These are phyloP conservation scores for Drosophila pruinosa DNA, from an alignment of 1,140 invertebrate species.

Conservation along the genomic window DNA sequence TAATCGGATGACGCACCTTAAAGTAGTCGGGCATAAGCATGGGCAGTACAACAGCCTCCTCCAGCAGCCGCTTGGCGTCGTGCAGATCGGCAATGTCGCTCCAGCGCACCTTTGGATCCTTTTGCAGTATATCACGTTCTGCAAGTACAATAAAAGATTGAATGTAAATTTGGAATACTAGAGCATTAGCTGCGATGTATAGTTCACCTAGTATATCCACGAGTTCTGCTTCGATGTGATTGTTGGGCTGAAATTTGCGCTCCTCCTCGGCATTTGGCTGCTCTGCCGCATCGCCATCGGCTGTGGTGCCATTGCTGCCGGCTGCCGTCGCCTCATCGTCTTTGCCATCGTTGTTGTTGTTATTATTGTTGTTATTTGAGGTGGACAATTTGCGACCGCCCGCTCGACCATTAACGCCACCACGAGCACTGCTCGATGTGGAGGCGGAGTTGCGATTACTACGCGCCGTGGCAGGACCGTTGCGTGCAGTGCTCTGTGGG, in stretches of 20 bases:
- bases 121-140: constrained; percentile 98
- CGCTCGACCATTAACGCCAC: constrained; percentile 45
- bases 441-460: constrained; percentile 21
- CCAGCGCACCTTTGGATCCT: constrained; percentile 98
- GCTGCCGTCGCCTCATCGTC: constrained; percentile 52
- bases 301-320: constrained; percentile 44
- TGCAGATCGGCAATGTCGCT: constrained; percentile 98
- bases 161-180: background rate
- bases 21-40: constrained; percentile 99
- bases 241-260: constrained; percentile 94
- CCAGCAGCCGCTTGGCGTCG: constrained; percentile 96
- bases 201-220: constrained; percentile 93
- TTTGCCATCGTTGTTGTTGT: constrained; percentile 51
- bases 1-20: constrained; percentile 85
- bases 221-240: constrained; percentile 94
- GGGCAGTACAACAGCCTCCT: constrained; percentile 98
- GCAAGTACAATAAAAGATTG: background rate
- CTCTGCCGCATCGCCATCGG: constrained; percentile 84
- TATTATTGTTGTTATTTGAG: constrained; percentile 45
- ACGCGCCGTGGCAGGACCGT: constrained; percentile 27
- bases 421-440: constrained; percentile 41
- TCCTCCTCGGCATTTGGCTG: constrained; percentile 85
- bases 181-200: background rate
- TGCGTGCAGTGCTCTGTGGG: constrained; percentile 56
- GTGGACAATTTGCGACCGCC: constrained; percentile 67